phyloP scores from a whole-genome alignment of 53 echinoderm and acorn worm species.

The Henricia sp. region DNA sequence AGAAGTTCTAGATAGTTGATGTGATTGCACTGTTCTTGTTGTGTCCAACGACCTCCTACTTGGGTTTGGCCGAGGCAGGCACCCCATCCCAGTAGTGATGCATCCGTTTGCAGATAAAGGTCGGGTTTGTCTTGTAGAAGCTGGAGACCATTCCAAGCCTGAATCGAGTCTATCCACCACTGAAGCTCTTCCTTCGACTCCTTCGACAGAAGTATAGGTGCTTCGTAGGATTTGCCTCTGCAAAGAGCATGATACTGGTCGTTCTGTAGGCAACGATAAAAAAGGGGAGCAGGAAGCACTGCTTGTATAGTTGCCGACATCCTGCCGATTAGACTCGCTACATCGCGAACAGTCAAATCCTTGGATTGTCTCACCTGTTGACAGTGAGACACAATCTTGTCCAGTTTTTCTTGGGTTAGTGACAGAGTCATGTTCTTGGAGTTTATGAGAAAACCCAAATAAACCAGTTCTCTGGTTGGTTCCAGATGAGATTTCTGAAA shows the following conservation, averaged over 20 bases:
- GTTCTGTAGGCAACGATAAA: neutral
- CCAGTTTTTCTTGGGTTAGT: neutral
- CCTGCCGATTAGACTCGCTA: neutral
- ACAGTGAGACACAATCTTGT: neutral
- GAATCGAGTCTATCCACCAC: neutral
- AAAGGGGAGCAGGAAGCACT: neutral
- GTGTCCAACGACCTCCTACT: neutral
- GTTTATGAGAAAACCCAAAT: neutral
- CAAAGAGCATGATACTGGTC: neutral
- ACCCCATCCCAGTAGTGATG: constrained; percentile 15
- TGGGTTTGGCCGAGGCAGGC: neutral
- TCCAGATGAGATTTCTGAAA: too few species aligned
- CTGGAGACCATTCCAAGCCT: neutral
- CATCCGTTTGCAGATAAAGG: neutral
- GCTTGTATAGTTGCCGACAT: constrained; percentile 2
- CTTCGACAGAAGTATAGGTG: neutral
- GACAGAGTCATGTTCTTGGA: neutral
- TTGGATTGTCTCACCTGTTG: neutral
- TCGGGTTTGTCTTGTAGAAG: neutral
- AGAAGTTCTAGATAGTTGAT: constrained; percentile 3
- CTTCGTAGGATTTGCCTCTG: neutral
- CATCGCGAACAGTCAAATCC: neutral
- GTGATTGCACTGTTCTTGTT: neutral
- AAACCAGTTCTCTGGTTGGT: neutral
- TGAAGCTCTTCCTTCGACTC: neutral